Evolutionary conservation across 2,888 invertebrate species (phyloP).

Genomic region (Diaperis boleti): DNA sequence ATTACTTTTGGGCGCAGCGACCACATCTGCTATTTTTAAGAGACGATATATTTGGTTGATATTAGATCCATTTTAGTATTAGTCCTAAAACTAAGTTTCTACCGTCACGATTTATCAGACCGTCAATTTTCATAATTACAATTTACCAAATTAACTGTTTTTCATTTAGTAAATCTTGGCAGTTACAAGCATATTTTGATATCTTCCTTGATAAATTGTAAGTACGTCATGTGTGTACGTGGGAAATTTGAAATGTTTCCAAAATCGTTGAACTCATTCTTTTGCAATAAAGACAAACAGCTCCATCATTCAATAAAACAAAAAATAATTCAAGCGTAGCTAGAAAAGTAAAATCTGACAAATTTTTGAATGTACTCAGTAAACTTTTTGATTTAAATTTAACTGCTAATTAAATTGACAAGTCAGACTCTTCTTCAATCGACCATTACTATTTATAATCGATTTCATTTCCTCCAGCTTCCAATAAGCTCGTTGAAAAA

Average conservation of each 20-base stretch:
- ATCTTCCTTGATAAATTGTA: constrained; percentile 6
- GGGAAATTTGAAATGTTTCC: constrained; percentile 18
- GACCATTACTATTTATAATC: constrained; percentile 32
- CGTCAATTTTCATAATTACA: background rate
- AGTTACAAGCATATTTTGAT: constrained; percentile 1
- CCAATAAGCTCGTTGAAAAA: constrained; percentile 26
- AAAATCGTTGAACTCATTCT: background rate
- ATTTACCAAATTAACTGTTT: background rate
- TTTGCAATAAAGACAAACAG: background rate
- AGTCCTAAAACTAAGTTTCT: too few relatives aligned
- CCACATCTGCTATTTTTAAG: too few relatives aligned
- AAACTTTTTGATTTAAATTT: constrained; percentile 10
- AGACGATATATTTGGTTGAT: too few relatives aligned
- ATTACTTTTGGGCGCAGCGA: too few relatives aligned
- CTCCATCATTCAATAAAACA: constrained; percentile 3
- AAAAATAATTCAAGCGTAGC: constrained; percentile 1
- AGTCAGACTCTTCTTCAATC: constrained; percentile 16
- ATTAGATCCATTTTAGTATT: too few relatives aligned
- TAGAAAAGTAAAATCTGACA: constrained; percentile 16
- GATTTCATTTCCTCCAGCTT: constrained; percentile 38
- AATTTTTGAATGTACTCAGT: constrained; percentile 3
- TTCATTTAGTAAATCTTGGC: constrained; percentile 11
- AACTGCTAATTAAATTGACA: constrained; percentile 2
- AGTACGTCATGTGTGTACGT: background rate
- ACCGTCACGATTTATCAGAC: background rate